Evolutionary conservation across 2,113 vertebrate species (phyloP), one percentile per base, ranked within the genome.

Genomic region (Ptychochromis oligacanthus): DNA sequence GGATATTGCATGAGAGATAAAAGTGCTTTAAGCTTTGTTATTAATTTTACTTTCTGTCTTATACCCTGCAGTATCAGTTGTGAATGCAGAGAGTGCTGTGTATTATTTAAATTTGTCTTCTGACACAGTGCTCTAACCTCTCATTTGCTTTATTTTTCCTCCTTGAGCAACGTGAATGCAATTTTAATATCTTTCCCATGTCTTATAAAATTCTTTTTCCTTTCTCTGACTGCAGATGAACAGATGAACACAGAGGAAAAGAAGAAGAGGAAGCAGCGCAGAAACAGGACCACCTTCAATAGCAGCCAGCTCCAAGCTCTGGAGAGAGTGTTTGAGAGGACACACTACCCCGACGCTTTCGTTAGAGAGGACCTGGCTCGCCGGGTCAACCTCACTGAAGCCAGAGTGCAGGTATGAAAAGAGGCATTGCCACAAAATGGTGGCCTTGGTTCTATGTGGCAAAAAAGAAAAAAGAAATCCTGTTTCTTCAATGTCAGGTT

Each of bases 271-370:
- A 99, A 99, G 95, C 98, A 99, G 94, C 95, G 98, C 82, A 94
- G 98, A 83, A 99, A 99, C 95, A 91, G 98, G 79, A 99, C 98
- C 79, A 99, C 98, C 24, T 99, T 99, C 94, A 99, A 99, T 93
- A 99, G 98, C 96, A 98, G 97, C 93, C 98, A 99, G 93, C 96
- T 99, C 13, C 98, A 99, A 95, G 98, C 98, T 2, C 91, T 99
- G 90, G 98, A 99, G 96, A 94, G 98, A 14, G 98, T 99, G 46
- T 99, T 99, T 24, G 98, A 99, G 95, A 94, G 98, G 91, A 99
- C 98, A 75, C 98, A 99, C 93, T 99, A 99, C 93, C 98, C 98
- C 0, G 98, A 99, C 74, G 98, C 98, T 80, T 99, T 99, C n/a
- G 98, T 99, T 87, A 90, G 98, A 17, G 98, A 99, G 87, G 98